Percentiles rank a stretch among this genome's conserved stretches.
Evolutionary conservation across 2,888 invertebrate genomes (phyloP).

Genomic region (Ryuthela nishihirai): DNA sequence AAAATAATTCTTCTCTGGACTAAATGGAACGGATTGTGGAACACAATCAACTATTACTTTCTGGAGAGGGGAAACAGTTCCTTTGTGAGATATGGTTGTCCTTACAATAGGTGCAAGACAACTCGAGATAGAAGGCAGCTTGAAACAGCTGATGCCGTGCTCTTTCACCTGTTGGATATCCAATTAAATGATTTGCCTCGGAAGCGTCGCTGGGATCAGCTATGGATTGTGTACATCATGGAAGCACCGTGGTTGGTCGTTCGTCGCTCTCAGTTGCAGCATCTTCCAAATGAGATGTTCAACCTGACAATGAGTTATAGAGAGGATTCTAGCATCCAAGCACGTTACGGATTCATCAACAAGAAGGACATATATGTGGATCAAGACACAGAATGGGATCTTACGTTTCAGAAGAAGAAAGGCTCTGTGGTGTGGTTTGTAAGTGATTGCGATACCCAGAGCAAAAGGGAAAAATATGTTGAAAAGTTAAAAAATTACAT

Average conservation of each 20-base stretch:
- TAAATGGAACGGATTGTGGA: conserved; percentile 24
- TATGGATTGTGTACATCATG: conserved; percentile 28
- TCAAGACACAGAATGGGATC: too few relatives aligned
- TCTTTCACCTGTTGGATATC: conserved; percentile 37
- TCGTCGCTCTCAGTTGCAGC: background rate
- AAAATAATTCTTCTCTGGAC: conserved; percentile 33
- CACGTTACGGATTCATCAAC: conserved; percentile 22
- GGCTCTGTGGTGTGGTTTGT: conserved; percentile 29
- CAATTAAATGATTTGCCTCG: conserved; percentile 21
- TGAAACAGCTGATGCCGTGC: conserved; percentile 25
- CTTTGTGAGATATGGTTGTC: conserved; percentile 23
- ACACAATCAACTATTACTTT: conserved; percentile 35
- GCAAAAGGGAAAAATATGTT: conserved; percentile 34
- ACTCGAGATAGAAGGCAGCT: conserved; percentile 22
- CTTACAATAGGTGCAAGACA: conserved; percentile 21
- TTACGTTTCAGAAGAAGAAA: too few relatives aligned
- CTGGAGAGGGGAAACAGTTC: conserved; percentile 13
- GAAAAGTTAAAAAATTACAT: conserved; percentile 32
- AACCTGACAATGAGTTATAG: conserved; percentile 41
- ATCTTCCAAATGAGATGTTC: conserved; percentile 10
- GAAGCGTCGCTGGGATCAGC: conserved; percentile 7
- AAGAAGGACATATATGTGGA: background rate
- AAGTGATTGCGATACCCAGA: conserved; percentile 32
- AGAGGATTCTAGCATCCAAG: conserved; percentile 23
- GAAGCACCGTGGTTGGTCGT: conserved; percentile 33